Evolutionary conservation across 2,113 vertebrate species (phyloP), one percentile per base, ranked within the genome.

Genomic region (Calypte anna): DNA sequence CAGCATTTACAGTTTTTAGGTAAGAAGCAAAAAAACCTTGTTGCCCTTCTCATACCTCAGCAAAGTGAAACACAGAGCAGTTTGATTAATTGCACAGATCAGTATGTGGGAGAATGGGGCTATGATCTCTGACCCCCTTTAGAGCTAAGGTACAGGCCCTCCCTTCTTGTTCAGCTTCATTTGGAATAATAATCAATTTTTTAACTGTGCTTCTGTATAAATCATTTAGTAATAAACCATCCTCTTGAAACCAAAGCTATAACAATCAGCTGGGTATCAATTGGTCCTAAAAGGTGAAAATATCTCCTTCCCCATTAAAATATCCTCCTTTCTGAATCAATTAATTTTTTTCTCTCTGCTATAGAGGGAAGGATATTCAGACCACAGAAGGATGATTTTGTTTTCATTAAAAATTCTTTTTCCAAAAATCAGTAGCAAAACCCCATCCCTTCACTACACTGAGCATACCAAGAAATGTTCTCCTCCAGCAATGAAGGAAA

Each of bases 361-460:
- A 57, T 53, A 80, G 66, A 51, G 22, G 23, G 40, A 50, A 73
- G 7, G 22, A 23, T 86, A 13, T 55, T 48, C 22, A 72, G 38
- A 48, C 81, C 30, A 24, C 2, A 13, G 73, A 88, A 53, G 20
- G 62, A 62, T n/a, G 48, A 87, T 74, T 94, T 91, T 88, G 69
- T 88, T 93, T 89, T 83, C 90, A 85, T 91, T 96, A 74, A 64
- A 90, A 87, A 55, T 66, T 73, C 11, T 48, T 83, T 93, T 92
- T 68, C 48, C 25, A 17, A 55, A 76, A 84, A 78, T 79, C 79
- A 89, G 22, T 79, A 74, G 61, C 54, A 64, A 78, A 69, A 96
- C 55, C 57, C 46, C 30, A 57, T 84, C 80, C 90, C 64, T 88
- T 91, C 72, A 58, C 92, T 88, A 53, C 14, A 13, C 7, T 55